Conservation (phyloP, 2,888 invertebrate genomes). For the Euclidia mi region DNA sequence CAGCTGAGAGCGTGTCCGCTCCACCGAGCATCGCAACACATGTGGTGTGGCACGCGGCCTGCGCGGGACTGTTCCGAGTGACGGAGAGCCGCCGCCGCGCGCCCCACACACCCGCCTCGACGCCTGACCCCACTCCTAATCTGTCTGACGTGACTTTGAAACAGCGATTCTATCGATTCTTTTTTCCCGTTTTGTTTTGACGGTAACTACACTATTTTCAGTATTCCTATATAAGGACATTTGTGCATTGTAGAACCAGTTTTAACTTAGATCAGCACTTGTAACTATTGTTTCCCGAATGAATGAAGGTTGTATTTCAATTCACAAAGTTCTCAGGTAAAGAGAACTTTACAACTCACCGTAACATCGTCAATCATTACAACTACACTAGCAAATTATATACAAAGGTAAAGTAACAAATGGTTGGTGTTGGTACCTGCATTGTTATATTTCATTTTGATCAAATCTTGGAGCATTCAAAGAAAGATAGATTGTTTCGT, state of each 20-base stretch:
- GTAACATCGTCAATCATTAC: too few species aligned
- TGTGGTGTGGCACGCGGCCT: conserved; percentile 73
- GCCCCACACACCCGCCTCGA: conserved; percentile 74
- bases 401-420: neutral
- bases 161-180: conserved; percentile 64
- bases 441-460: neutral
- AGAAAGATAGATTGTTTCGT: conserved; percentile 10
- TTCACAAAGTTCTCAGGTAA: conserved; percentile 3
- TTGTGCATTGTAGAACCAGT: too few species aligned
- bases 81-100: conserved; percentile 64
- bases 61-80: conserved; percentile 86
- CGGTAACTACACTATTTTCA: conserved; percentile 5
- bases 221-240: neutral
- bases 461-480: neutral
- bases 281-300: conserved; percentile 4
- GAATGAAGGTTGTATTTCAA: neutral
- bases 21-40: conserved; percentile 90
- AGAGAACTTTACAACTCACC: too few species aligned
- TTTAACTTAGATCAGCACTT: neutral
- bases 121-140: conserved; percentile 43
- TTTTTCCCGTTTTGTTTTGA: conserved; percentile 31
- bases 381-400: neutral
- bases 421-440: too few species aligned
- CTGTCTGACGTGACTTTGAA: conserved; percentile 64
- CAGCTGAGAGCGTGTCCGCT: conserved; percentile 83